Evolutionary conservation across 1,140 invertebrate species (phyloP).

Genomic region (Orchestia grillus): DNA sequence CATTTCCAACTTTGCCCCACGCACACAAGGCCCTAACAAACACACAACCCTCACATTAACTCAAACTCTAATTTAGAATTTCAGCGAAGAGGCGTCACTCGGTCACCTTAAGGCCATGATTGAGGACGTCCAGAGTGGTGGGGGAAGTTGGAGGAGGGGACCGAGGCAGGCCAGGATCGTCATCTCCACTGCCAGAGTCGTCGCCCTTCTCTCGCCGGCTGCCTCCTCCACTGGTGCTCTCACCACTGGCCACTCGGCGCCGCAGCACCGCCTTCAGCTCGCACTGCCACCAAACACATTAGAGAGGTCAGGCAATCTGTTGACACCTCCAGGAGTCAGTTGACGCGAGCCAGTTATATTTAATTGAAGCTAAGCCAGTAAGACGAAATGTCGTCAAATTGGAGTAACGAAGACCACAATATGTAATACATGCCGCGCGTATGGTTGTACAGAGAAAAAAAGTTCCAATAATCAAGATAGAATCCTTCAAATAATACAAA

Average conservation of each 20-base stretch:
- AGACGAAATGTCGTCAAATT: too few species aligned
- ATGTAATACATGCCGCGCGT: not conserved
- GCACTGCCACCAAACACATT: constrained; percentile 45
- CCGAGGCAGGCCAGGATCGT: constrained; percentile 75
- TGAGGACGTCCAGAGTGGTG: constrained; percentile 70
- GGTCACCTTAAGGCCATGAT: constrained; percentile 67
- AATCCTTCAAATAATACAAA: not conserved
- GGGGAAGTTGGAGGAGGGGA: constrained; percentile 71
- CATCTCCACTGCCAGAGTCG: constrained; percentile 73
- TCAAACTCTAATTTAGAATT: too few species aligned
- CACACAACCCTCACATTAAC: too few species aligned
- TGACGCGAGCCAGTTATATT: not conserved
- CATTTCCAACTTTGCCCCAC: too few species aligned
- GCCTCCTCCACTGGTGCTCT: not conserved
- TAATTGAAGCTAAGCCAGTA: not conserved
- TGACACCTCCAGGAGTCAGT: not conserved
- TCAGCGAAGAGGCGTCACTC: not conserved
- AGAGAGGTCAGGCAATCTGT: not conserved
- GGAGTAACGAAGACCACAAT: not conserved
- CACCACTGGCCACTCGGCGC: constrained; percentile 59
- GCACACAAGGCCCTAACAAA: too few species aligned
- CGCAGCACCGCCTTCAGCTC: constrained; percentile 66
- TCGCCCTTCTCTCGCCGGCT: constrained; percentile 27
- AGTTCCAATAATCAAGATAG: not conserved
- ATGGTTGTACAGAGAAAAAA: not conserved